Base-by-base conservation (phyloP, 1,140 invertebrate genomes). In the Potamilus streckersoni region DNA sequence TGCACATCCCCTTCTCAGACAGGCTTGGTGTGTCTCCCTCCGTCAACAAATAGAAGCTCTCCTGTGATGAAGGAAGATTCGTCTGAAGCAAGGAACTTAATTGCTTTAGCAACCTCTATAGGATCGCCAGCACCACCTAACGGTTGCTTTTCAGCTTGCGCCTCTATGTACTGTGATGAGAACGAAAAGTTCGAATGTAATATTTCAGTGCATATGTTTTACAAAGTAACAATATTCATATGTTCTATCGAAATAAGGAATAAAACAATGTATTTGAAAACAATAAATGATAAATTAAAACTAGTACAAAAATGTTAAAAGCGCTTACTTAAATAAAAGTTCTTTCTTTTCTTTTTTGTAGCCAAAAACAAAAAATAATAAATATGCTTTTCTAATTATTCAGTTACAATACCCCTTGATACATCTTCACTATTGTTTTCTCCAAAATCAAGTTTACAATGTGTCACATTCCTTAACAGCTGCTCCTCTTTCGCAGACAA, bases 21-120 rank as follows among this genome's bases (percentile, higher is more conserved):
- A 79, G 93, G 94, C 91, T 94, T 93, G 6, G 92, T 92, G 88
- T 94, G 93, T 74, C 94, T 89, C 11, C 95, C 95, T 61, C 96
- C 96, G 90, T 97, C 96, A 5, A 97, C 93, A 15, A 94, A 92
- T 19, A 97, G 76, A 66, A 92, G 93, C 16, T 92, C 93, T 27
- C 95, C 96, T 68, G 95, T 96, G 15, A 94, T 94, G 81, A 95
- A 96, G 74, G 92, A 94, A 17, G 95, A 92, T 73, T 92, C 91
- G 58, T 94, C 92, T 66, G 94, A 95, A 2, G 95, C 95, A 20
- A 96, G 87, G 88, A 96, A 96, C 20, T 93, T 93, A 81, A 97
- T 95, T 2, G 94, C 91, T 58, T 92, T 92, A 2, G 95, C 95
- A 11, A 96, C 94, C 90, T 97, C 96, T 5, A 92, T 90, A 5